Base-by-base conservation (phyloP, 2,797 vertebrate species). In the Triplophysa bombifrons region DNA sequence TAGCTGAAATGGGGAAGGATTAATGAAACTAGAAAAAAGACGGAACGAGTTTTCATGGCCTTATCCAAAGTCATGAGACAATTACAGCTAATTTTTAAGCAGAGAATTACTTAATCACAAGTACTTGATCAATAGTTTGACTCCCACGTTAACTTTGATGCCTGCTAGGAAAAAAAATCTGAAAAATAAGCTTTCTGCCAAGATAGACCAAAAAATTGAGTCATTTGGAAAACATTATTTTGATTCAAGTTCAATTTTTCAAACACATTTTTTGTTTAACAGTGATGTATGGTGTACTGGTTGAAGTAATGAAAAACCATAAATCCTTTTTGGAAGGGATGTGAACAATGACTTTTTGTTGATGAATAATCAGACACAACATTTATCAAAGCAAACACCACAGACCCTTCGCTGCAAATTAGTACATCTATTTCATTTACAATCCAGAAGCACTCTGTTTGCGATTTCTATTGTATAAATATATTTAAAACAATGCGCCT, bases 301-400 rank as follows among this genome's bases (percentile, higher is more conserved):
- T 61, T 44, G 74, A 25, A 72, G 66, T 82, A 85, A 82, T 82
- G 81, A 82, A 82, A 82, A 80, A 70, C 60, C 66, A 82, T 85
- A 78, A 82, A 85, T 82, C 84, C 72, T 75, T 72, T 72, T 66
- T 44, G 63, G 46, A 63, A 56, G 53, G 63, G 48, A 78, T 55
- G 71, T 74, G 72, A 74, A 63, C 51, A 69, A 25, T 46, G 41
- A 72, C 46, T 66, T 66, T 16, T 50, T 71, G 46, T 48, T 80
- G 82, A 76, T 75, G 66, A 72, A 83, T 76, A 79, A 80, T 80
- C 72, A 80, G 69, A 72, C 44, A 34, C 38, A 25, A 71, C 60
- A 80, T 83, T 80, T 6, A 83, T 80, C 82, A 80, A 80, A 72
- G 10, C 4, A 5, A 48, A 20, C 20, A 30, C 22, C 16, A 27